Percentiles rank a stretch among this genome's conserved stretches.
Evolutionary conservation across 2,888 invertebrate genomes (phyloP).

Genomic region (Hemistola chrysoprasaria): DNA sequence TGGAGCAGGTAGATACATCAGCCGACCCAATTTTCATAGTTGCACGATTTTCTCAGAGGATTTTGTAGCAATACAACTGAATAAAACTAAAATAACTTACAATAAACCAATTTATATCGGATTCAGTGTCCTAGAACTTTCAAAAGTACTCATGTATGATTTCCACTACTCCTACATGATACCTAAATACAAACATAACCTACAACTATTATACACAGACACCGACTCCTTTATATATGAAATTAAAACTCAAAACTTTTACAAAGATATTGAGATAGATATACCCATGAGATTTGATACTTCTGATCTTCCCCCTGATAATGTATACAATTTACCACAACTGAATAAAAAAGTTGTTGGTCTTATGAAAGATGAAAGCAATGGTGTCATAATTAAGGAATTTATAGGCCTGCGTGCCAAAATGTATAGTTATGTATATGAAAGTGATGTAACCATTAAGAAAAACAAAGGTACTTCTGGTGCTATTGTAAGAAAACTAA

Average conservation of each 20-base stretch:
- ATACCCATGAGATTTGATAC: slow-evolving; percentile 6
- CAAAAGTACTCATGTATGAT: slow-evolving; percentile 9
- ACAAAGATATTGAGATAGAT: slow-evolving; percentile 5
- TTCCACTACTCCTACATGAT: slow-evolving; percentile 10
- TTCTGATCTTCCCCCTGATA: slow-evolving; percentile 3
- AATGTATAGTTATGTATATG: slow-evolving; percentile 17
- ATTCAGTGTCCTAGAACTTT: slow-evolving; percentile 13
- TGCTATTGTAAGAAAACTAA: slow-evolving; percentile 8
- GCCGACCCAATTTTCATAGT: slow-evolving; percentile 13
- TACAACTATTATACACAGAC: slow-evolving; percentile 12
- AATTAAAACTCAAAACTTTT: slow-evolving; percentile 5
- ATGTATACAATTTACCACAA: slow-evolving; percentile 9
- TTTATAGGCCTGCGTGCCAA: slow-evolving; percentile 23
- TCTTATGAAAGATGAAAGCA: slow-evolving; percentile 26
- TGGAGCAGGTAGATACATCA: slow-evolving; percentile 6
- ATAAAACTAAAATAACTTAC: slow-evolving; percentile 7
- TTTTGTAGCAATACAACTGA: slow-evolving; percentile 12
- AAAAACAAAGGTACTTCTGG: slow-evolving; percentile 14
- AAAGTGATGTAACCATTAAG: slow-evolving; percentile 8
- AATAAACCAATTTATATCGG: slow-evolving; percentile 21
- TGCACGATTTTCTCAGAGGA: slow-evolving; percentile 7
- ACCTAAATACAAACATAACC: slow-evolving; percentile 1
- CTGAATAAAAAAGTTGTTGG: slow-evolving; percentile 26
- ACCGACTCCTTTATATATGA: slow-evolving; percentile 13
- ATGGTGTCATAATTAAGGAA: slow-evolving; percentile 20